These are phyloP conservation scores for Todiramphus chloris DNA, from an alignment of 2,113 vertebrate species.

Conservation along the genomic window DNA sequence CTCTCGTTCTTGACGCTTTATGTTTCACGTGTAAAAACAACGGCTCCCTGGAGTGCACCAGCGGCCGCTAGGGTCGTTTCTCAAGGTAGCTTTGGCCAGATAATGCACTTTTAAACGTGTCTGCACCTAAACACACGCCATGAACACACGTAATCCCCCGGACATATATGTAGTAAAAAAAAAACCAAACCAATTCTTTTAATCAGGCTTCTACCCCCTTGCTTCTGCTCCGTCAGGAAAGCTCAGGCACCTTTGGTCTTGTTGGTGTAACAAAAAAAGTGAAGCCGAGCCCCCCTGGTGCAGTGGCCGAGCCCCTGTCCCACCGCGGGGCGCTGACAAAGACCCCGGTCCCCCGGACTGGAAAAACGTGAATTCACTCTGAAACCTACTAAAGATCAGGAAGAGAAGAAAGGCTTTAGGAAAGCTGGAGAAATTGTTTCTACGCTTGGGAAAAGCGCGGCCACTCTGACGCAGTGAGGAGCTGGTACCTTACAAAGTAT, in stretches of 20 bases:
- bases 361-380: not conserved
- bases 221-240: slow-evolving; percentile 20
- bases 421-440: slow-evolving; percentile 46
- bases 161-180: not conserved
- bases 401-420: slow-evolving; percentile 34
- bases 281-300: rapidly evolving
- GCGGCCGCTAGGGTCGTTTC: not conserved
- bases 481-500: slow-evolving; percentile 55
- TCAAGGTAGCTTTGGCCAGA: slow-evolving; percentile 1
- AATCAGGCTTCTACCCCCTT: not conserved
- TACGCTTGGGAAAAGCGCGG: slow-evolving; percentile 15
- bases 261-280: not conserved
- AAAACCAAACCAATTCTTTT: not conserved
- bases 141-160: not conserved
- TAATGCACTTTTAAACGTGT: slow-evolving; percentile 26
- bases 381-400: slow-evolving; percentile 24
- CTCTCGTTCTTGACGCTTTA: not conserved
- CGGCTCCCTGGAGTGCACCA: not conserved
- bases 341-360: slow-evolving; percentile 5
- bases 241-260: slow-evolving; percentile 69
- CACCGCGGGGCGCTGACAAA: not conserved
- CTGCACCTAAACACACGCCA: not conserved
- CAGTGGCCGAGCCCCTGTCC: not conserved
- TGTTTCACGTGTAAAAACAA: not conserved
- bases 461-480: slow-evolving; percentile 35